Evolutionary conservation across 2,113 vertebrate species (phyloP).

Genomic region (Triplophysa rosa): DNA sequence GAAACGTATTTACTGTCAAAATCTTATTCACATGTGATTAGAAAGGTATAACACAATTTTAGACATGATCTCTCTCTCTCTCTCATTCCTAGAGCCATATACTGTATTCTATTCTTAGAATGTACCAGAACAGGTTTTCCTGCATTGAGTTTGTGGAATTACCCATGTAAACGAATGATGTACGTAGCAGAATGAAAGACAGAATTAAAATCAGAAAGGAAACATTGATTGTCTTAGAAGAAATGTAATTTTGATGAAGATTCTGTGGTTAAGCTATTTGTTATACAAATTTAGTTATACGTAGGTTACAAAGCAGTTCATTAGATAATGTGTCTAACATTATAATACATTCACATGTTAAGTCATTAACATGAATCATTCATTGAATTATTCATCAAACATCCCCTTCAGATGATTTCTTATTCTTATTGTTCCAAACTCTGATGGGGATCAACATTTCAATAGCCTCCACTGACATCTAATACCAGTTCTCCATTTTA

Average conservation of each 20-base stretch:
- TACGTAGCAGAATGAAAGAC: background rate
- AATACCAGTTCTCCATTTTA: constrained; percentile 3
- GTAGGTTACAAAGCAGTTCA: background rate
- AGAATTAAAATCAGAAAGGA: background rate
- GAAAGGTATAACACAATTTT: background rate
- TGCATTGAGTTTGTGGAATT: background rate
- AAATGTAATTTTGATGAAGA: background rate
- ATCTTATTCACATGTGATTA: background rate
- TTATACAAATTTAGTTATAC: too few relatives aligned
- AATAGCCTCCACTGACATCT: constrained; percentile 4
- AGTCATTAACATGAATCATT: too few relatives aligned
- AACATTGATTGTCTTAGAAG: background rate
- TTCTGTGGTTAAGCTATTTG: background rate
- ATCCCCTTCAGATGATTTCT: background rate
- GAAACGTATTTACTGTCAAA: background rate
- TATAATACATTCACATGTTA: background rate
- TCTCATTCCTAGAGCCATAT: background rate
- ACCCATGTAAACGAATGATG: background rate
- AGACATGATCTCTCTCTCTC: background rate
- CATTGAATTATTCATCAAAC: background rate
- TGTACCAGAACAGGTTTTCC: background rate
- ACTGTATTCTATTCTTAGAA: background rate
- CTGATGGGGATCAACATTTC: background rate
- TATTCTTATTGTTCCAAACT: background rate
- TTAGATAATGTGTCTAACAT: background rate